Evolutionary conservation across 2,888 invertebrate genomes (phyloP).

Genomic region (Chrysodeixis includens): DNA sequence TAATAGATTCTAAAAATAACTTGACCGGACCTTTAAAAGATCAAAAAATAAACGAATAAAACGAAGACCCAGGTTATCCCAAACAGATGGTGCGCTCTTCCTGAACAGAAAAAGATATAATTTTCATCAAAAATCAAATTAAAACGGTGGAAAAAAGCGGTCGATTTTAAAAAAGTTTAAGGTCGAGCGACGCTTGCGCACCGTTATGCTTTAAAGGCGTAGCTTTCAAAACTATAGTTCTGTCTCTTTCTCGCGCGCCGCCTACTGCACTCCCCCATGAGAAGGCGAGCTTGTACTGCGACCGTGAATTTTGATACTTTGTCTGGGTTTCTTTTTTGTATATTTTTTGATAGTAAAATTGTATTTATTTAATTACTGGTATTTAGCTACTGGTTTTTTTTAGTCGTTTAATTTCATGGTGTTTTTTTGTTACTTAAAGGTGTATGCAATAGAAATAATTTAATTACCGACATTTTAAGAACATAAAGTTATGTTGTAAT

Average conservation of each 20-base stretch:
- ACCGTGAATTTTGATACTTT: conserved; percentile 76
- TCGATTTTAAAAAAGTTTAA: conserved; percentile 71
- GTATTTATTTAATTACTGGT: too few species aligned
- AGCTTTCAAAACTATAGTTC: conserved; percentile 53
- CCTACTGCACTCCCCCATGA: conserved; percentile 80
- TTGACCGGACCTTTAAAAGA: conserved; percentile 21
- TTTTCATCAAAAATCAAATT: conserved; percentile 77
- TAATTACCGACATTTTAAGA: too few species aligned
- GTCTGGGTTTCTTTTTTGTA: conserved; percentile 51
- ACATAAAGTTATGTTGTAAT: too few species aligned
- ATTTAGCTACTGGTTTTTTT: too few species aligned
- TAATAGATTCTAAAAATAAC: conserved; percentile 63
- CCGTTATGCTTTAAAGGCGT: conserved; percentile 73
- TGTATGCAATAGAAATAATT: too few species aligned
- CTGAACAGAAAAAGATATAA: conserved; percentile 63
- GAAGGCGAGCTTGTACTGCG: conserved; percentile 67
- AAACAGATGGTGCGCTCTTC: conserved; percentile 58
- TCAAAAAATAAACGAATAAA: conserved; percentile 27
- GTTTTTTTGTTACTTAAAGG: too few species aligned
- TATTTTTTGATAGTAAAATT: too few species aligned
- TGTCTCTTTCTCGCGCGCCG: conserved; percentile 75
- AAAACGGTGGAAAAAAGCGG: conserved; percentile 73
- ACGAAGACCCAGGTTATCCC: conserved; percentile 19
- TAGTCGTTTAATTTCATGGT: too few species aligned
- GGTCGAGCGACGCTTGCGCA: conserved; percentile 76